Evolutionary conservation across 2,113 vertebrate genomes (phyloP), one percentile per base, ranked within the genome.

Genomic region (Epinephelus fuscoguttatus): DNA sequence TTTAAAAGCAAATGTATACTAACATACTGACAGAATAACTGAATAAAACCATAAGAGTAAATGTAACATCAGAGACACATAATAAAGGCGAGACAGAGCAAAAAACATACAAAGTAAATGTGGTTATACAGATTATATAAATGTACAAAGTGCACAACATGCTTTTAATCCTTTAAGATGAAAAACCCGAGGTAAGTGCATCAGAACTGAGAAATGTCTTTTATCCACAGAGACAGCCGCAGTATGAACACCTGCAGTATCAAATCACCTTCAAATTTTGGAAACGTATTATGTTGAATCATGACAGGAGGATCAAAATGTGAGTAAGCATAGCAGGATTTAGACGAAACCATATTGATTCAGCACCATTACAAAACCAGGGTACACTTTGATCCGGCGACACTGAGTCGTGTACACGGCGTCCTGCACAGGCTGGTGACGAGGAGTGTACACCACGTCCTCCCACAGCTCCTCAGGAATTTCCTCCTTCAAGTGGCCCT

Each of bases 391-490:
- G 57, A 64, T 64, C 59, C 72, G 19, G n/a, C 12, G 0, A 42
- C 27, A 11, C 42, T 19, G 50, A 50, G 55, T 71, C 73, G 15
- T 33, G 13, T 8, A 42, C 52, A 82, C 27, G 25, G 42, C 9
- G n/a, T 78, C n/a, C 75, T 37, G 25, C 49, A 64, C 47, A 37
- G 53, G 37, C 62, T 33, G 57, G 53, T 18, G 18, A 53, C 18
- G 47, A 63, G 25, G 18, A 63, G 19, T 4, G 75, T 30, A 72
- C 78, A 61, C 67, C 52, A 17, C 33, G 61, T 77, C 49, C 81
- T 82, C 79, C 75, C 57, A 70, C 63, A 69, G 62, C 9, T 63
- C 47, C 69, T 79, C 47, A 59, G 59, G 60, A 85, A 60, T 80
- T 17, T 75, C 23, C 30, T 71, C 50, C 55, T 70, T 9, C 42